Conservation (phyloP, 2,797 vertebrate genomes). For the Tapera naevia region DNA sequence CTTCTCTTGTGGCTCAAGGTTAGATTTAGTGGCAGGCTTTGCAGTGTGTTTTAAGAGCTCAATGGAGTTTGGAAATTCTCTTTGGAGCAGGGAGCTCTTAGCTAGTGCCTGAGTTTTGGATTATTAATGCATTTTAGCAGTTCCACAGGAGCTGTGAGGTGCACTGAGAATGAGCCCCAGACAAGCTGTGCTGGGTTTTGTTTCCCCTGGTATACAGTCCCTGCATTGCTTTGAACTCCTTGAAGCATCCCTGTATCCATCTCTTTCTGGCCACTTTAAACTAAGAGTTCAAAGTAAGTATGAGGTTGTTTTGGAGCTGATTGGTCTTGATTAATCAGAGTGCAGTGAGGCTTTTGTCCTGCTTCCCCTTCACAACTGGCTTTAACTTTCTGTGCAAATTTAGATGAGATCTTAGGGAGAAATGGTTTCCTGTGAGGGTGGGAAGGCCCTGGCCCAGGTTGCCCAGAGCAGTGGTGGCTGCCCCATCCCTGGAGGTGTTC, state of each 20-base stretch:
- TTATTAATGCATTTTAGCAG: slow-evolving; percentile 26
- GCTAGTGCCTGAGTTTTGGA: background rate
- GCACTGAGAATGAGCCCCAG: background rate
- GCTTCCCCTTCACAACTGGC: background rate
- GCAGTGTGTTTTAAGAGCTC: background rate
- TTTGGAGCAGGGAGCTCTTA: background rate
- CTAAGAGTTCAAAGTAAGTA: background rate
- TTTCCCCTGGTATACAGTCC: background rate
- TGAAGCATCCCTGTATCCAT: background rate
- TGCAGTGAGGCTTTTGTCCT: background rate
- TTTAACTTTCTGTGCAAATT: background rate
- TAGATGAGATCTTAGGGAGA: too few species aligned
- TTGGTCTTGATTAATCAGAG: background rate
- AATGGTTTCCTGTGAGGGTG: too few species aligned
- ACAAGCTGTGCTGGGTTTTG: background rate
- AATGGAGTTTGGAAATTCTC: background rate
- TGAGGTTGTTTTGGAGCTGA: background rate
- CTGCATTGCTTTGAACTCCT: background rate
- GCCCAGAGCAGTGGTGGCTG: too few species aligned
- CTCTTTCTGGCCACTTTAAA: background rate
- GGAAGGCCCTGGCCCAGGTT: too few species aligned
- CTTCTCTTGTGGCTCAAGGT: background rate
- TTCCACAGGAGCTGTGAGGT: background rate
- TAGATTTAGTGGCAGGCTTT: background rate
- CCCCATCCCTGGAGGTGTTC: too few species aligned